These are phyloP conservation scores for Megaceryle alcyon DNA, from an alignment of 2,797 vertebrate species.

Conservation along the genomic window DNA sequence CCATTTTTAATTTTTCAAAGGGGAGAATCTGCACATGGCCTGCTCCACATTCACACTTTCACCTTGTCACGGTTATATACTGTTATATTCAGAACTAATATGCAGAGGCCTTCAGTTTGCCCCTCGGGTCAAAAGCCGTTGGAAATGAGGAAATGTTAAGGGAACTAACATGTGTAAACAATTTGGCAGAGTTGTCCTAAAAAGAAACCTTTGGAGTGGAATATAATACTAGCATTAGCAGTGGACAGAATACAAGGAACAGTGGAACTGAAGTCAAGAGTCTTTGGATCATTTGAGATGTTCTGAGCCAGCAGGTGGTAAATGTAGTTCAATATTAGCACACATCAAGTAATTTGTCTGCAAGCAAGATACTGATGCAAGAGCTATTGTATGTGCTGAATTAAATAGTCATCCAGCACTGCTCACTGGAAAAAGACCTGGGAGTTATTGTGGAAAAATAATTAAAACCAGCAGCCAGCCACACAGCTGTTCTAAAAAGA, in stretches of 20 bases:
- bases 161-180: constrained; percentile 41
- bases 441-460: constrained; percentile 55
- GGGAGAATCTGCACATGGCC: not conserved
- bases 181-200: constrained; percentile 41
- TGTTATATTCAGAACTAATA: not conserved
- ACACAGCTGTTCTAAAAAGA: constrained; percentile 18
- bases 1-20: not conserved
- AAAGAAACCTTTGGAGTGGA: constrained; percentile 58
- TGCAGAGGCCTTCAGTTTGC: not conserved
- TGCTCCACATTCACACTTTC: not conserved
- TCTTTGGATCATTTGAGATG: constrained; percentile 59
- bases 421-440: constrained; percentile 52
- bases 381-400: constrained; percentile 41
- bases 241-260: constrained; percentile 58
- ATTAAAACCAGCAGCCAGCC: constrained; percentile 39
- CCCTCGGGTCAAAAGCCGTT: not conserved
- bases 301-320: constrained; percentile 69
- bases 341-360: constrained; percentile 59
- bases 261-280: constrained; percentile 48
- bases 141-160: constrained; percentile 41
- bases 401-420: constrained; percentile 41
- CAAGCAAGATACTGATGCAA: constrained; percentile 50
- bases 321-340: constrained; percentile 47
- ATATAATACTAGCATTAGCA: constrained; percentile 25
- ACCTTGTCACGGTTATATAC: not conserved